Conservation (phyloP, 2,113 vertebrate genomes). For the Platichthys stellatus region DNA sequence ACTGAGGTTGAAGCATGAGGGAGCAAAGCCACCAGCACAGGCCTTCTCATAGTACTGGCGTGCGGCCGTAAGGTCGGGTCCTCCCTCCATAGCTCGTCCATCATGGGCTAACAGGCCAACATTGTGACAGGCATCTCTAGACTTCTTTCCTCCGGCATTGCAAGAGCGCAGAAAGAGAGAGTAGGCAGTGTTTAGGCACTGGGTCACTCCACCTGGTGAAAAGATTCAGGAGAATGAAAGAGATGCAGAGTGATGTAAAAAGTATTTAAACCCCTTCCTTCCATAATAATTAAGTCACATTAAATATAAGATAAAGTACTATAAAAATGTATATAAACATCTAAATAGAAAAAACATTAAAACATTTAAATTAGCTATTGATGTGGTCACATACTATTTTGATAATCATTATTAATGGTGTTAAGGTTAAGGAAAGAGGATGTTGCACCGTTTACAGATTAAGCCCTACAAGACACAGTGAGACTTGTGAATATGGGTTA, state of each 20-base stretch:
- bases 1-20: slow-evolving; percentile 95
- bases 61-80: slow-evolving; percentile 78
- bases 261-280: neutral
- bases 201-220: slow-evolving; percentile 85
- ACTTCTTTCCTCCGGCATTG: slow-evolving; percentile 88
- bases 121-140: slow-evolving; percentile 89
- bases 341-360: neutral
- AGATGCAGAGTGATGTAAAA: neutral
- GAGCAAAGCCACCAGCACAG: slow-evolving; percentile 86
- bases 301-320: too few species aligned
- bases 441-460: too few species aligned
- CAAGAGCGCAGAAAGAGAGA: slow-evolving; percentile 90
- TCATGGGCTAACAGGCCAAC: slow-evolving; percentile 88
- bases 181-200: slow-evolving; percentile 89
- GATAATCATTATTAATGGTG: too few species aligned
- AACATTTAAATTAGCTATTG: too few species aligned
- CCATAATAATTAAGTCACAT: too few species aligned
- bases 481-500: too few species aligned
- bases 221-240: neutral
- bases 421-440: too few species aligned
- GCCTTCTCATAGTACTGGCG: slow-evolving; percentile 90
- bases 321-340: too few species aligned
- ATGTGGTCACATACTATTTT: too few species aligned
- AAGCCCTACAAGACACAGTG: too few species aligned
- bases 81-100: slow-evolving; percentile 80